Conservation (phyloP, 2,113 vertebrate genomes). For the Melanerpes aurifrons region DNA sequence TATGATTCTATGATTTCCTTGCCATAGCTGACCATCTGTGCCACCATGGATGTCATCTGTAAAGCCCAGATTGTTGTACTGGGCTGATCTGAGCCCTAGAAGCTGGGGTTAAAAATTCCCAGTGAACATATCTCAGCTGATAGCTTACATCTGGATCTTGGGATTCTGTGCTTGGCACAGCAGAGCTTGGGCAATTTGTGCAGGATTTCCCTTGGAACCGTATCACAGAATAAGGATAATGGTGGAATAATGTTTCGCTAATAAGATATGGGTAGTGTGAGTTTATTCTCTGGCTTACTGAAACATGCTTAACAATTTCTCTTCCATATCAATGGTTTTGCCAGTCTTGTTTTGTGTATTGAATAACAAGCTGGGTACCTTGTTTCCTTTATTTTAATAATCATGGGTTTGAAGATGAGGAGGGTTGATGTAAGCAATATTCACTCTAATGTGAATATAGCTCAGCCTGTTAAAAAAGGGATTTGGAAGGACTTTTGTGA, state of each 20-base stretch:
- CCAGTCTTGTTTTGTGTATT: not conserved
- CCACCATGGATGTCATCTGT: not conserved
- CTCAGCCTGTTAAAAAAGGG: not conserved
- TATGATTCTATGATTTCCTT: not conserved
- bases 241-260: not conserved
- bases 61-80: accelerated
- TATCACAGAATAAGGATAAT: not conserved
- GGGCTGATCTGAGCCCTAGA: not conserved
- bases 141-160: not conserved
- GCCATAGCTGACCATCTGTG: accelerated
- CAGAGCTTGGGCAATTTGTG: not conserved
- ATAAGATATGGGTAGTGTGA: not conserved
- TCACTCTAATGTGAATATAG: not conserved
- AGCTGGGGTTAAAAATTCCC: not conserved
- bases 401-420: not conserved
- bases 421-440: not conserved
- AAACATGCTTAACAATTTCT: not conserved
- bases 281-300: not conserved
- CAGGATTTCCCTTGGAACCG: not conserved
- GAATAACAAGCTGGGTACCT: not conserved
- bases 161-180: not conserved
- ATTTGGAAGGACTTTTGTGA: not conserved
- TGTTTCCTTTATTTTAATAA: not conserved
- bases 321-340: not conserved
- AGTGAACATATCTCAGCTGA: not conserved